phyloP scores from a whole-genome alignment of 2,797 vertebrate species.

The Morelia viridis region DNA sequence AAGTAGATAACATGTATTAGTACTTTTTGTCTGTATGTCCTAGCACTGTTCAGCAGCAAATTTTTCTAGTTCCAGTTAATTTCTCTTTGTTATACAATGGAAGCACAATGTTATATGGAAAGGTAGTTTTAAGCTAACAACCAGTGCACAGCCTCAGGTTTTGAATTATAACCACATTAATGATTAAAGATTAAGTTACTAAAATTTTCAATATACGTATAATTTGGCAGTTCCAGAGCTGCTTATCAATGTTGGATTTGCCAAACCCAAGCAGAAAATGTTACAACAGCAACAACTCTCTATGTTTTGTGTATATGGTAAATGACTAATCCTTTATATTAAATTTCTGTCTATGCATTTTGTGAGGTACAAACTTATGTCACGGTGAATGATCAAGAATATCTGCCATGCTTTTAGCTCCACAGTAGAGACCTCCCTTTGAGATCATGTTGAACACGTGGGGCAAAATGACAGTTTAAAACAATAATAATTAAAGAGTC shows the following conservation, averaged over 20 bases:
- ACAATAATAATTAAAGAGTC: conserved; percentile 69
- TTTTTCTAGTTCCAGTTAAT: conserved; percentile 80
- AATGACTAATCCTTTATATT: conserved; percentile 84
- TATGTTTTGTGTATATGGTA: conserved; percentile 81
- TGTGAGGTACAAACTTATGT: conserved; percentile 82
- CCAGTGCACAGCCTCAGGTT: conserved; percentile 96
- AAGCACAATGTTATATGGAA: conserved; percentile 94
- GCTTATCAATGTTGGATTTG: conserved; percentile 77
- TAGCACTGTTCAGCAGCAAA: conserved; percentile 83
- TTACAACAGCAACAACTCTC: conserved; percentile 65
- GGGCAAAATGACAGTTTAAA: conserved; percentile 72
- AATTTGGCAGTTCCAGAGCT: conserved; percentile 78
- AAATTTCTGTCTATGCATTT: conserved; percentile 86
- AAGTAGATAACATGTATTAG: conserved; percentile 79
- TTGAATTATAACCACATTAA: conserved; percentile 88
- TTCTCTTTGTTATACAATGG: conserved; percentile 83
- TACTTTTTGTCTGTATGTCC: conserved; percentile 89
- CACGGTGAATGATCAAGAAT: conserved; percentile 80
- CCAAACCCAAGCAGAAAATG: conserved; percentile 61
- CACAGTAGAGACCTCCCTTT: conserved; percentile 78
- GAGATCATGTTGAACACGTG: conserved; percentile 71
- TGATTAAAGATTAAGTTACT: conserved; percentile 81
- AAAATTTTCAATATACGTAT: conserved; percentile 67
- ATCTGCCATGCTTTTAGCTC: conserved; percentile 79
- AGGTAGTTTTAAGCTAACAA: conserved; percentile 86